These are phyloP conservation scores for Drosophila melanosoma DNA, from an alignment of 2,888 invertebrate genomes.

Conservation along the genomic window DNA sequence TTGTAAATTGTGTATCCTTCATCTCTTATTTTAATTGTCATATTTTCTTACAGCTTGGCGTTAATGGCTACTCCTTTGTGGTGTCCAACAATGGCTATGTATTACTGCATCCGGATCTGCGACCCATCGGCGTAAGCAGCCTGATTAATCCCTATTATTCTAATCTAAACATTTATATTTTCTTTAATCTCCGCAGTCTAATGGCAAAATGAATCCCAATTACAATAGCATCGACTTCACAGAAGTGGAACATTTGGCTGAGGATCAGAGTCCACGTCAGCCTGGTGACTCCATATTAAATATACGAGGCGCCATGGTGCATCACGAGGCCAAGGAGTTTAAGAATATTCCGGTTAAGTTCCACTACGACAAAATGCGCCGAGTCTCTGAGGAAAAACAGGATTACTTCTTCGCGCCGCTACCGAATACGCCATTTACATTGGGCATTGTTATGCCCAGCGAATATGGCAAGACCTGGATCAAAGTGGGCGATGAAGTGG, in stretches of 20 bases:
- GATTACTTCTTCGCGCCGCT: slow-evolving; percentile 94
- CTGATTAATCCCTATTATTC: background rate
- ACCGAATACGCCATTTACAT: slow-evolving; percentile 93
- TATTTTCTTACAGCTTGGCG: slow-evolving; percentile 90
- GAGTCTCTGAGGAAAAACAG: slow-evolving; percentile 91
- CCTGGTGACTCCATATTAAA: slow-evolving; percentile 87
- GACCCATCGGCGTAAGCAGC: slow-evolving; percentile 90
- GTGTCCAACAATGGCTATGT: slow-evolving; percentile 98
- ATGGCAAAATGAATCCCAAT: slow-evolving; percentile 90
- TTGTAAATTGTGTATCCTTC: slow-evolving; percentile 71
- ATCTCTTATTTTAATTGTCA: background rate
- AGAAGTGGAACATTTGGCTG: slow-evolving; percentile 95
- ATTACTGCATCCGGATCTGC: slow-evolving; percentile 96
- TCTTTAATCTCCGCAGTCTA: slow-evolving; percentile 54
- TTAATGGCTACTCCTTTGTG: slow-evolving; percentile 98
- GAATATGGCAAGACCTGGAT: slow-evolving; percentile 88
- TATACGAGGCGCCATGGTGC: slow-evolving; percentile 89
- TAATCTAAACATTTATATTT: background rate
- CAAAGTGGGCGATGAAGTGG: slow-evolving; percentile 91
- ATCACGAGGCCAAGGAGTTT: slow-evolving; percentile 88
- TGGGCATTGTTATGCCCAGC: slow-evolving; percentile 93
- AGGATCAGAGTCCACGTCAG: slow-evolving; percentile 88
- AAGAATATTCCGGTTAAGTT: slow-evolving; percentile 90
- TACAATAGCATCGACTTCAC: slow-evolving; percentile 98
- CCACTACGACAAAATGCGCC: slow-evolving; percentile 94